phyloP scores from a whole-genome alignment of 2,113 vertebrate genomes.

The Cyanistes caeruleus region DNA sequence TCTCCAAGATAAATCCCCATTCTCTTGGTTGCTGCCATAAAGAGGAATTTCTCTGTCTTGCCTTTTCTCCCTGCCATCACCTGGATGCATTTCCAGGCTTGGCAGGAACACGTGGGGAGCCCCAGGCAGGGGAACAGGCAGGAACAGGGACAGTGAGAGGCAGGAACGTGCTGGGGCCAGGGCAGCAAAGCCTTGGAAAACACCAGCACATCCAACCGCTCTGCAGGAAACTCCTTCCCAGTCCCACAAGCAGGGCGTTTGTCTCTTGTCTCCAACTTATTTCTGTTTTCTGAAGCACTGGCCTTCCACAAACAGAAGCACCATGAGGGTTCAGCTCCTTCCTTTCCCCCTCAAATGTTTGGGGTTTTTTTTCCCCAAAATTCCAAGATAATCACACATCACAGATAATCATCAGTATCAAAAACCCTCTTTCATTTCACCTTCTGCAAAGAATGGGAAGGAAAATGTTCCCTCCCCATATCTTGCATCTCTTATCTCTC shows the following conservation, averaged over 20 bases:
- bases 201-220: neutral
- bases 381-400: neutral
- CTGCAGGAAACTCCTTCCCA: neutral
- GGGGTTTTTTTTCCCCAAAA: accelerated
- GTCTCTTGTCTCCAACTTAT: neutral
- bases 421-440: neutral
- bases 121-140: neutral
- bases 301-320: neutral
- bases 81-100: neutral
- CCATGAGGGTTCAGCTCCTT: neutral
- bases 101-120: neutral
- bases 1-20: neutral
- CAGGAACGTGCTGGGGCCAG: neutral
- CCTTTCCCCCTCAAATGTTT: accelerated
- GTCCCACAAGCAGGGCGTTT: neutral
- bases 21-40: neutral
- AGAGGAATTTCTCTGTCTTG: neutral
- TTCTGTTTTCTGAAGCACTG: neutral
- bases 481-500: neutral
- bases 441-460: neutral
- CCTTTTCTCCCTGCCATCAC: neutral
- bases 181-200: neutral
- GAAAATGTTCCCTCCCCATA: neutral
- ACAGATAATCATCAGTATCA: accelerated
- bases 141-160: neutral